Percentiles rank a stretch among this genome's conserved stretches.
Conservation (phyloP, 2,113 vertebrate species). For the Myxocyprinus asiaticus region DNA sequence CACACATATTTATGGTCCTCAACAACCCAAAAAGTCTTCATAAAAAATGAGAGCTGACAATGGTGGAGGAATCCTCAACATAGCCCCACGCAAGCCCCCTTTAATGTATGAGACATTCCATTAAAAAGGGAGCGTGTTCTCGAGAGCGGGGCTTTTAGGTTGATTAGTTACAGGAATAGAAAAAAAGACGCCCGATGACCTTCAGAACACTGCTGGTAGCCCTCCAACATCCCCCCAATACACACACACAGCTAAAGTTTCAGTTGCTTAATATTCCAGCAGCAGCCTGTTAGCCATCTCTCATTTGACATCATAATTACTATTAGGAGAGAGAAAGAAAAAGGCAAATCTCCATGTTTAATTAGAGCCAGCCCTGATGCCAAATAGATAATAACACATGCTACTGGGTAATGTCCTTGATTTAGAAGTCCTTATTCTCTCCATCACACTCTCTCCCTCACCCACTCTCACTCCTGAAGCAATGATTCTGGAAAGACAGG, state of each 20-base stretch:
- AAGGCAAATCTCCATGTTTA: slow-evolving; percentile 74
- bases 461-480: too few species aligned
- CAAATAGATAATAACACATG: slow-evolving; percentile 67
- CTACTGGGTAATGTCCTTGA: slow-evolving; percentile 69
- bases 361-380: slow-evolving; percentile 67
- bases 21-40: slow-evolving; percentile 81
- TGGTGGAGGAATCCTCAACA: slow-evolving; percentile 74
- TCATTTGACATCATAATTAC: slow-evolving; percentile 70
- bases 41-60: slow-evolving; percentile 82
- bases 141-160: slow-evolving; percentile 79
- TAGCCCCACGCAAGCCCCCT: slow-evolving; percentile 60
- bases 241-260: slow-evolving; percentile 30
- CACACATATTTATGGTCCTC: slow-evolving; percentile 76
- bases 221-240: slow-evolving; percentile 45
- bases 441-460: background rate
- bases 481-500: background rate
- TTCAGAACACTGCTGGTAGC: slow-evolving; percentile 69
- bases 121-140: slow-evolving; percentile 80
- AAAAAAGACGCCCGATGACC: slow-evolving; percentile 69
- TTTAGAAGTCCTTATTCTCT: slow-evolving; percentile 62
- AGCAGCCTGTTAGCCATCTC: slow-evolving; percentile 54
- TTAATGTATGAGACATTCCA: slow-evolving; percentile 81
- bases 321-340: slow-evolving; percentile 69
- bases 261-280: slow-evolving; percentile 68
- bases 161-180: slow-evolving; percentile 84